Percentiles rank a stretch among this genome's conserved stretches.
Evolutionary conservation across 2,113 vertebrate species (phyloP).

Genomic region (Antennarius striatus): DNA sequence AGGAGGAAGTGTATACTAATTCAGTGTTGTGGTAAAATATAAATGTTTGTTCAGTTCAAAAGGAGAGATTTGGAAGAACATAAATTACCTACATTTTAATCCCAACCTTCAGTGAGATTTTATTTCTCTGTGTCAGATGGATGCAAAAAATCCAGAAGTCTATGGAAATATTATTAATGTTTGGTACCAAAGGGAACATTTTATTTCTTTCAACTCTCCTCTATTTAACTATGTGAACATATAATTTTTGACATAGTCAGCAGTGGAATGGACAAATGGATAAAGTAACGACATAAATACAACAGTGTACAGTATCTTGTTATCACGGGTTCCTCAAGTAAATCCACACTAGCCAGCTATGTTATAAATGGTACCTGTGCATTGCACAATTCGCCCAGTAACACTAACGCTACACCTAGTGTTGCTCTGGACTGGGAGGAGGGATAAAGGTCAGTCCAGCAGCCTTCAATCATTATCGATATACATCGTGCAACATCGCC

Average conservation of each 20-base stretch:
- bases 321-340: neutral
- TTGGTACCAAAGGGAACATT: too few relatives aligned
- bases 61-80: too few relatives aligned
- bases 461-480: constrained; percentile 8
- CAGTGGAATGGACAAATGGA: constrained; percentile 22
- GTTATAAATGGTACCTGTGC: neutral
- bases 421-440: neutral
- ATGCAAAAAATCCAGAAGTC: neutral
- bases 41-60: too few relatives aligned
- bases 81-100: too few relatives aligned
- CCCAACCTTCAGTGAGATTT: too few relatives aligned
- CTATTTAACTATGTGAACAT: neutral
- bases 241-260: neutral
- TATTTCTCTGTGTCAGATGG: neutral
- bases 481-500: constrained; percentile 41
- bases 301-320: too few relatives aligned
- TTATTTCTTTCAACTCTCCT: neutral
- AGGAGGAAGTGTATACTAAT: neutral
- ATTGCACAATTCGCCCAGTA: neutral
- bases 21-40: too few relatives aligned
- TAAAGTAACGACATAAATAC: constrained; percentile 10
- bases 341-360: neutral
- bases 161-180: constrained; percentile 4
- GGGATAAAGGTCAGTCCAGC: constrained; percentile 8
- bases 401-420: neutral